Conservation (phyloP, 2,888 invertebrate species). For the Eupeodes latifasciatus region DNA sequence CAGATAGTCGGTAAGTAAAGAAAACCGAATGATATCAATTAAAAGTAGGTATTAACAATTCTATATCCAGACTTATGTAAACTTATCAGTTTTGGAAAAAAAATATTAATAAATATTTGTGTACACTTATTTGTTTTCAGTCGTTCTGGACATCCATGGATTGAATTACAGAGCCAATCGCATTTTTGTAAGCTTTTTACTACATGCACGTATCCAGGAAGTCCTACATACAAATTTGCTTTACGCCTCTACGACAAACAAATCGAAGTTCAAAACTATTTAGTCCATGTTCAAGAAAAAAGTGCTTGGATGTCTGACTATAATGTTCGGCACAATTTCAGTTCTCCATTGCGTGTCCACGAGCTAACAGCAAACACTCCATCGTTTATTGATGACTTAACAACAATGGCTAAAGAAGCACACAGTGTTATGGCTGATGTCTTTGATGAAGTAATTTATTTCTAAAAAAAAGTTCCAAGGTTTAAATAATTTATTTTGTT, state of each 20-base stretch:
- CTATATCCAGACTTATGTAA: no score
- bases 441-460: constrained; percentile 85
- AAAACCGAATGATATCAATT: no score
- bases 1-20: constrained; percentile 80
- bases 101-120: no score
- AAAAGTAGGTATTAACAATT: no score
- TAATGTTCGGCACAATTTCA: constrained; percentile 88
- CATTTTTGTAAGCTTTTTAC: constrained; percentile 87
- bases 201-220: constrained; percentile 88
- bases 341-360: constrained; percentile 88
- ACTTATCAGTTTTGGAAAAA: not conserved
- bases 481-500: constrained; percentile 19
- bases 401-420: constrained; percentile 85
- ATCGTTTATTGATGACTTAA: constrained; percentile 86
- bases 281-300: constrained; percentile 81
- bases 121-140: constrained; percentile 49
- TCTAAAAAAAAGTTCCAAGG: not conserved
- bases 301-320: constrained; percentile 89
- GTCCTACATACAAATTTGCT: constrained; percentile 85
- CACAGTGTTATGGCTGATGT: constrained; percentile 86
- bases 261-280: constrained; percentile 82
- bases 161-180: constrained; percentile 86
- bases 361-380: constrained; percentile 86
- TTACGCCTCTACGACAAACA: constrained; percentile 83
- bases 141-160: constrained; percentile 84